Evolutionary conservation across 2,797 vertebrate genomes (phyloP), one percentile per base, ranked within the genome.

Genomic region (Oreochromis mossambicus): DNA sequence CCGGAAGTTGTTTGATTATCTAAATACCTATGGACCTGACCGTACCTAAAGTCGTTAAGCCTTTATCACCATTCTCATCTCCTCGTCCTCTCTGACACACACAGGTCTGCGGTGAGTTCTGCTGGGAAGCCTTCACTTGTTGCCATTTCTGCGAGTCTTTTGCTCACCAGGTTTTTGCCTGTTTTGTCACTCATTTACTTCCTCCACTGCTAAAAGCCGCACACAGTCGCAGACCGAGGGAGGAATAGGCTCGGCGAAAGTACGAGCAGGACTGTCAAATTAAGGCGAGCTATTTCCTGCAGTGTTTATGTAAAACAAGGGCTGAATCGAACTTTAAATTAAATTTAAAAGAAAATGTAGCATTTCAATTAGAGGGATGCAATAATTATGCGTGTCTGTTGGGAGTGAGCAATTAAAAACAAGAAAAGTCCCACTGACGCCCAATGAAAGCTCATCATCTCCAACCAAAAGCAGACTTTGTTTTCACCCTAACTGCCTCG

Each of bases 391-490:
- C 34, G 17, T 73, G 5, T 86, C 29, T 81, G 15, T 15, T 79
- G 46, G 26, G 76, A 73, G 76, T 55, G 54, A 81, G 66, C 15
- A 79, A 78, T 38, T 77, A 29, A 82, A 88, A 77, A 32, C 43
- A 58, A 84, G 12, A 17, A 34, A 50, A 24, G 75, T 77, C 32
- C 29, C 77, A 55, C 38, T 36, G n/a, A 63, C 1, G 12, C 13
- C 26, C 51, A 82, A 34, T 77, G 34, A 78, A 85, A 88, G 83
- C 46, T 7, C 36, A 85, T 79, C 17, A 83, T 82, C 73, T 78
- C 46, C 32, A 7, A 36, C 17, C 19, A 51, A 34, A 73, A 79
- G 50, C 41, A 68, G 66, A 79, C 38, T 77, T 77, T 66, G 61
- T 52, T 78, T 68, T 73, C 68, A 48, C 41, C 10, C 41, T 70